Conservation (phyloP, 2,888 invertebrate genomes). For the Xiphydria camelus region DNA sequence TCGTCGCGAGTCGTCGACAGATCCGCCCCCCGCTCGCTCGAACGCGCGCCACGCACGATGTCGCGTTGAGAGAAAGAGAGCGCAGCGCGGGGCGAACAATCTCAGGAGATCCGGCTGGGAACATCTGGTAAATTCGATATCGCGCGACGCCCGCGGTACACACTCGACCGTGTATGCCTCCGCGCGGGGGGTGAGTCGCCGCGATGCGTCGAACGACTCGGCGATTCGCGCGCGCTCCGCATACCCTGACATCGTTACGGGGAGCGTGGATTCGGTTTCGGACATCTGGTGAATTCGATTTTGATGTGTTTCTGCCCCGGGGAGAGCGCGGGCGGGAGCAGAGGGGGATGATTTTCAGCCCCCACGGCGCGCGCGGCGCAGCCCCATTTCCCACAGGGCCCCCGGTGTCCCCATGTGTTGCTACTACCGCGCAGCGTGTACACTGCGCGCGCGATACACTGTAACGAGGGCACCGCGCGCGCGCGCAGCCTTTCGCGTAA, state of each 20-base stretch:
- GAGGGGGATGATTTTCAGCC: no score
- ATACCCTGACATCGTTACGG: conserved; percentile 44
- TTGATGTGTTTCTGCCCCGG: conserved; percentile 56
- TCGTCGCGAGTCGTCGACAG: no score
- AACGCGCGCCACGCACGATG: no score
- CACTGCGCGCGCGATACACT: conserved; percentile 30
- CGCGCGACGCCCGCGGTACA: no score
- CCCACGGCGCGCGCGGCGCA: conserved; percentile 3
- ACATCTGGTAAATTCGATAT: no score
- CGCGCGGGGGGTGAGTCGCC: no score
- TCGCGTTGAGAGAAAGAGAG: no score
- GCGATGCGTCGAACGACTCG: conserved; percentile 3
- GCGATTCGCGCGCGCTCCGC: neutral
- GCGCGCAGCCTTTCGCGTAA: neutral
- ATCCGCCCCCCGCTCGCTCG: no score
- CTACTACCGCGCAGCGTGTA: conserved; percentile 2
- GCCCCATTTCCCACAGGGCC: conserved; percentile 1
- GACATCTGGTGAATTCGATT: conserved; percentile 58
- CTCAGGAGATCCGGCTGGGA: no score
- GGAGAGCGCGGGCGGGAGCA: conserved; percentile 24
- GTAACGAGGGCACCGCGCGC: conserved; percentile 27
- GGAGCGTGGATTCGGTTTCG: conserved; percentile 38
- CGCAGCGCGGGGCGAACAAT: no score
- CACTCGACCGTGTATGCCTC: no score
- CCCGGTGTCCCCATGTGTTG: conserved; percentile 12